Percentiles rank a stretch among this genome's conserved stretches.
phyloP scores from a whole-genome alignment of 2,113 vertebrate species.

The Arenaria interpres region DNA sequence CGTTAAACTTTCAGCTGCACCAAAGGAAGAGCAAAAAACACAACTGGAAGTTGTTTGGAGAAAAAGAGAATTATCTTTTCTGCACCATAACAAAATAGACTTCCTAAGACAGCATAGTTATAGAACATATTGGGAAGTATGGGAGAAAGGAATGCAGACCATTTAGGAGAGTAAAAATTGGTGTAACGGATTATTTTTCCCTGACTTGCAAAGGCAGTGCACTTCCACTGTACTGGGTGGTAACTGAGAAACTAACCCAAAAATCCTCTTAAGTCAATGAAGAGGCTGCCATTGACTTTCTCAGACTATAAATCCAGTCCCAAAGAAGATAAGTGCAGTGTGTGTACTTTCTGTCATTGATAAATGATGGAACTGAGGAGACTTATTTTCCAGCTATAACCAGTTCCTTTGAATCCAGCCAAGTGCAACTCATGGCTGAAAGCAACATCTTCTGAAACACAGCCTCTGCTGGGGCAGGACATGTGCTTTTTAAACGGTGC shows the following conservation, averaged over 20 bases:
- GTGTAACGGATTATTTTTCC: background rate
- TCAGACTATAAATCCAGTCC: background rate
- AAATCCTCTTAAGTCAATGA: conserved; percentile 12
- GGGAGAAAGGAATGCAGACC: background rate
- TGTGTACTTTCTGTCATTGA: background rate
- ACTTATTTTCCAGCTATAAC: conserved; percentile 6
- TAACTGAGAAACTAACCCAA: background rate
- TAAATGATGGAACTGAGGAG: background rate
- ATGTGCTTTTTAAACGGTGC: background rate
- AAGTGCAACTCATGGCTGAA: background rate
- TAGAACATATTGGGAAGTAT: background rate
- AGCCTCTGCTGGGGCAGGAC: background rate
- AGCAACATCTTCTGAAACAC: background rate
- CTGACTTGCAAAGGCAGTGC: background rate
- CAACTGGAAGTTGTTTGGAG: background rate
- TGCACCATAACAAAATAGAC: background rate
- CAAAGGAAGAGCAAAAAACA: background rate
- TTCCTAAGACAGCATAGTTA: background rate
- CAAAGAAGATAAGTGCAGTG: background rate
- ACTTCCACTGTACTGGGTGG: background rate
- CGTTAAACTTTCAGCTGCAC: background rate
- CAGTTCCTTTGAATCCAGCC: background rate
- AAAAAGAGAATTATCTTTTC: background rate
- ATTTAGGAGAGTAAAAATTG: background rate
- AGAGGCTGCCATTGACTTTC: conserved; percentile 11